Base-by-base conservation (phyloP, 1,140 invertebrate species). In the Laodelphax striatellus region DNA sequence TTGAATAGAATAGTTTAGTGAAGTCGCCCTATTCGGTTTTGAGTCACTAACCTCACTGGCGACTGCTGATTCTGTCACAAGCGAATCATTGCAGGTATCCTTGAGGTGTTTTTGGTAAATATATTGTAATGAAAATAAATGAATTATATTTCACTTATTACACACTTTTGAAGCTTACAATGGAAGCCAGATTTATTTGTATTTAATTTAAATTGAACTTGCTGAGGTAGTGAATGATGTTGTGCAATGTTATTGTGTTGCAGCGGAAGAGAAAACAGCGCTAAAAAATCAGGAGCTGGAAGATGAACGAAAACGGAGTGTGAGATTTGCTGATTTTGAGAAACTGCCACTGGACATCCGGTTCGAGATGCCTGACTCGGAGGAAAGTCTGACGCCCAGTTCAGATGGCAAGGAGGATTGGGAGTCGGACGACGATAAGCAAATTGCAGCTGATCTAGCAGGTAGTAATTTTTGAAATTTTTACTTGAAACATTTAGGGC, bases 271-370 rank as follows among this genome's bases (percentile, higher is more conserved):
- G 38, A 62, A 62, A 55, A 46, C 44, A 10, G 21, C n/a, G 3
- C 55, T 57, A 2, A 14, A 52, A 19, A 52, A 57, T 52, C 60
- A 62, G 57, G 60, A 62, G 16, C 19, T 62, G 28, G 55, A 62
- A 52, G 60, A 62, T 17, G 60, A 62, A 17, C 4, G 50, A 5
- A 62, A 57, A 19, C 42, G 55, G 10, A 60, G 53, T 28, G 64
- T 65, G 17, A 58, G 64, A 22, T 65, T 65, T 59, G 64, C 64
- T 24, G 64, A 65, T 58, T 57, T 65, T 52, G 60, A 64, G 22
- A 64, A 60, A 17, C 58, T 64, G 38, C 46, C 64, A n/a, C 42
- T 65, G 1, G 61, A 65, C 38, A 65, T 65, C 41, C 53, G 53
- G 52, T 65, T 65, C 57, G 46, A 63, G 5, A 52, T 64, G 28